Evolutionary conservation across 1,140 invertebrate species (phyloP).

Genomic region (Microplitis demolitor): DNA sequence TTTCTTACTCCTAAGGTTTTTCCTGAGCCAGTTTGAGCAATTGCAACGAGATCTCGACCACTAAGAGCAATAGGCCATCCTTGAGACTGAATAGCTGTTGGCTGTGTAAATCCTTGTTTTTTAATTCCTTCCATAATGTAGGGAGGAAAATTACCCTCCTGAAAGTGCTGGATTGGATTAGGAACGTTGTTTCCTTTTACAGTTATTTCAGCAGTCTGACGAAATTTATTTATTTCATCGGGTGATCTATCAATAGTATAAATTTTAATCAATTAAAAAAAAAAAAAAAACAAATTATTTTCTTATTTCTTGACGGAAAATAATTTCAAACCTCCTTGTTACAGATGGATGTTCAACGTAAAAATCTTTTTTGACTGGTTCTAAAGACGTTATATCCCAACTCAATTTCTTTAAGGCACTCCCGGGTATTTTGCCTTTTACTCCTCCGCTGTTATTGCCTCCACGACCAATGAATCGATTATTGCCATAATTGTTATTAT

Average conservation of each 20-base stretch:
- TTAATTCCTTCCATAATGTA: constrained; percentile 61
- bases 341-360: constrained; percentile 69
- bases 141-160: constrained; percentile 70
- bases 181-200: constrained; percentile 67
- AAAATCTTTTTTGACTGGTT: constrained; percentile 74
- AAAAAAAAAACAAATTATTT: background rate
- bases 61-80: constrained; percentile 75
- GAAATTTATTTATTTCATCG: constrained; percentile 64
- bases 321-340: constrained; percentile 54
- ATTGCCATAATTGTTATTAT: constrained; percentile 45
- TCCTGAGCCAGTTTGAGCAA: constrained; percentile 76
- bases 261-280: constrained; percentile 12
- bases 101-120: constrained; percentile 66
- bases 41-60: constrained; percentile 74
- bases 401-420: constrained; percentile 66
- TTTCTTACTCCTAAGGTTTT: constrained; percentile 69
- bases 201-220: constrained; percentile 65
- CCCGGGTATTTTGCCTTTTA: constrained; percentile 62
- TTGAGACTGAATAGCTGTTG: constrained; percentile 71
- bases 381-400: constrained; percentile 68
- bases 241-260: constrained; percentile 50
- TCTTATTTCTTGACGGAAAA: background rate
- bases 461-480: constrained; percentile 52
- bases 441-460: constrained; percentile 49
- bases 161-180: constrained; percentile 69